A percentile compares a stretch with the other conserved stretches of the same genome.
Conservation (phyloP, 2,797 vertebrate species). For the Eospalax fontanierii region DNA sequence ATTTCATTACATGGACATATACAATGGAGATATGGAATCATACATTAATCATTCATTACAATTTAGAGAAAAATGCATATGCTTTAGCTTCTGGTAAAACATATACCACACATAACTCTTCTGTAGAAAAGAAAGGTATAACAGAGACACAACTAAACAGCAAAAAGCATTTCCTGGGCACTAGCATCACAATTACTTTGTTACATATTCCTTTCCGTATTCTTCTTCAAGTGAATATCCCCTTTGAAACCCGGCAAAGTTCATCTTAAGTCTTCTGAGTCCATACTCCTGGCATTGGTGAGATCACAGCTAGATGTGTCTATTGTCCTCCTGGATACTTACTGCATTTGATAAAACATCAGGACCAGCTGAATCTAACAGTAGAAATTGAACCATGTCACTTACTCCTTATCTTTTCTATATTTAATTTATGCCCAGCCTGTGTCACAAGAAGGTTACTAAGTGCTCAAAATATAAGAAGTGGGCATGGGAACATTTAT, state of each 20-base stretch:
- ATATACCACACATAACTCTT: neutral
- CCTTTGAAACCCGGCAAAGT: neutral
- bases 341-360: neutral
- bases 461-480: neutral
- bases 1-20: neutral
- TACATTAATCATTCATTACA: neutral
- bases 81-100: neutral
- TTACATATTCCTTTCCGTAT: neutral
- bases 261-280: neutral
- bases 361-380: neutral
- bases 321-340: neutral
- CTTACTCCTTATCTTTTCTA: neutral
- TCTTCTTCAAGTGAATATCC: neutral
- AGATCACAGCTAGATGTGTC: neutral
- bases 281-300: neutral
- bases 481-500: neutral
- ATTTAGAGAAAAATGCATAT: neutral
- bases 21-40: neutral
- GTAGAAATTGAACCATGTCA: neutral
- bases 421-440: neutral
- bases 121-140: neutral
- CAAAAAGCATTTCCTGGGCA: neutral
- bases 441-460: neutral
- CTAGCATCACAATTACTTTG: neutral
- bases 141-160: neutral